Evolutionary conservation across 30 jellyfish, hydroid and myxozoan genomes (phyloP).

Genomic region (Cassiopea andromeda): DNA sequence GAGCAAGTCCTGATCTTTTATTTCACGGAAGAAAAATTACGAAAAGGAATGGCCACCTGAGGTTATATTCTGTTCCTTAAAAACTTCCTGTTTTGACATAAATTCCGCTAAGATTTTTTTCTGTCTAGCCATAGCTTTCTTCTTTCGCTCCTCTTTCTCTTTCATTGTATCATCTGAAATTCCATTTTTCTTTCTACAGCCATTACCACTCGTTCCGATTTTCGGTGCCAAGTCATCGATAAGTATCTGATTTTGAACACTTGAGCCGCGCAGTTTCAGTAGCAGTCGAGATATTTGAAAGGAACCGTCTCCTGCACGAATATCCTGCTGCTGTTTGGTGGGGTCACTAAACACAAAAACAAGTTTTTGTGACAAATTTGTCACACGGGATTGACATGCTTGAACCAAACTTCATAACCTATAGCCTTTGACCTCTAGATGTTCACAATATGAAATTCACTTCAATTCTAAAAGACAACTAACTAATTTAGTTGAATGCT

Average conservation of each 20-base stretch:
- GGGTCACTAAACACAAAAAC: constrained; percentile 6
- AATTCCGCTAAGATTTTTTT: constrained; percentile 73
- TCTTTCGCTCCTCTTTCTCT: constrained; percentile 52
- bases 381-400: too few species aligned
- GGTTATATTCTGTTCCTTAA: constrained; percentile 43
- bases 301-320: constrained; percentile 67
- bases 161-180: background rate
- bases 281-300: constrained; percentile 47
- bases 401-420: too few species aligned
- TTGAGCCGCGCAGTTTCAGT: constrained; percentile 32
- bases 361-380: too few species aligned
- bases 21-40: too few species aligned
- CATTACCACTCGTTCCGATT: constrained; percentile 25
- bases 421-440: too few species aligned
- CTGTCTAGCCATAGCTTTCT: constrained; percentile 80
- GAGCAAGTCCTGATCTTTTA: too few species aligned
- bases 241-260: constrained; percentile 6
- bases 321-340: background rate
- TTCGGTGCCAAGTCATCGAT: constrained; percentile 50
- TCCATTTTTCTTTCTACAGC: constrained; percentile 17
- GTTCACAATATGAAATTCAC: too few species aligned
- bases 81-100: constrained; percentile 74
- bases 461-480: too few species aligned
- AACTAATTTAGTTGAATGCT: too few species aligned
- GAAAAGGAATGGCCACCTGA: background rate